phyloP scores from a whole-genome alignment of 2,113 vertebrate species.

The Jacana jacana region DNA sequence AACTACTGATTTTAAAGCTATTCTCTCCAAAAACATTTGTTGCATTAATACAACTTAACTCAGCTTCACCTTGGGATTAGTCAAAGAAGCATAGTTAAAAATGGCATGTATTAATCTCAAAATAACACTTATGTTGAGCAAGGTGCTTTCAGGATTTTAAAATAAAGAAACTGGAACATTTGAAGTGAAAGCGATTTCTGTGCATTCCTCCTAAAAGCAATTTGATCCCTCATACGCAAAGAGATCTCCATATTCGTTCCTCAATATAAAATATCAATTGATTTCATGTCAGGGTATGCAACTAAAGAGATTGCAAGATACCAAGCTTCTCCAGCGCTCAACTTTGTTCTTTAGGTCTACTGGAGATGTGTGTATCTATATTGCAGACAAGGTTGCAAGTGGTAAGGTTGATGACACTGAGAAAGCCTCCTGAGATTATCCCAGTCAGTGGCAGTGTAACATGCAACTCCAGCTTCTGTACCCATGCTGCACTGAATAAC shows the following conservation, averaged over 20 bases:
- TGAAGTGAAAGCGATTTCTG: neutral
- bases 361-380: neutral
- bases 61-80: conserved; percentile 25
- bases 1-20: conserved; percentile 62
- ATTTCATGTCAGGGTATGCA: neutral
- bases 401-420: neutral
- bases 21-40: conserved; percentile 72
- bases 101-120: conserved; percentile 26
- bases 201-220: neutral
- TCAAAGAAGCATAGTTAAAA: conserved; percentile 16
- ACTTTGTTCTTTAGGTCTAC: neutral
- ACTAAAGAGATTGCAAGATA: neutral
- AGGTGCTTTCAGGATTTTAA: neutral
- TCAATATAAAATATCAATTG: neutral
- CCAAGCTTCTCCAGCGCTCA: neutral
- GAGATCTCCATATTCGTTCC: neutral
- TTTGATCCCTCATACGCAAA: neutral
- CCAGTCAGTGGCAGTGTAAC: neutral
- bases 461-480: neutral
- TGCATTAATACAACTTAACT: conserved; percentile 41
- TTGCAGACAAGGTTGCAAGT: neutral
- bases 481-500: neutral
- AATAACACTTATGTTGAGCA: conserved; percentile 3
- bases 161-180: neutral
- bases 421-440: neutral